Evolutionary conservation across 2,888 invertebrate species (phyloP).

Genomic region (Tromatobia lineatoria): DNA sequence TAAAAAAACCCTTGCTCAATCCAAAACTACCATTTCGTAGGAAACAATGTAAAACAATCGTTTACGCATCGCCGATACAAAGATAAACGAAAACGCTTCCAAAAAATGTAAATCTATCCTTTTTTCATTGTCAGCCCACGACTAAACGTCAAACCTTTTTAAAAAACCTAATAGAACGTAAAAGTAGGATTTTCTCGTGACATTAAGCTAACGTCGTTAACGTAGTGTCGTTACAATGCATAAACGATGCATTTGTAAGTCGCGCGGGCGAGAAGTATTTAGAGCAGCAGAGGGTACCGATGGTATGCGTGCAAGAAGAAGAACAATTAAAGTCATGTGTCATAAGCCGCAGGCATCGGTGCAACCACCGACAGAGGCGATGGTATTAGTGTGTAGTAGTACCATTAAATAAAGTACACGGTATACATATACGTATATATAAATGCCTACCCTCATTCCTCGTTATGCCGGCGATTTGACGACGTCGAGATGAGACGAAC

Average conservation of each 20-base stretch:
- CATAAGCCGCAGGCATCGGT: constrained; percentile 11
- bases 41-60: too few species aligned
- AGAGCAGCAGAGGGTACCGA: neutral
- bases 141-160: too few species aligned
- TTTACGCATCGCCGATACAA: too few species aligned
- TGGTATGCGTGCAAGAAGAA: neutral
- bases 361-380: neutral
- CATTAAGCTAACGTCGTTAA: neutral
- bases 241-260: neutral
- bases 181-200: too few species aligned
- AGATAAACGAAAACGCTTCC: too few species aligned
- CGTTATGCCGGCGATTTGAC: constrained; percentile 67
- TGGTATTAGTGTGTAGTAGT: neutral
- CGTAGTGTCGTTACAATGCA: neutral
- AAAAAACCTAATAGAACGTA: too few species aligned
- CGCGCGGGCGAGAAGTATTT: constrained; percentile 5
- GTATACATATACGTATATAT: neutral
- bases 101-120: too few species aligned
- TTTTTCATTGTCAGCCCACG: too few species aligned
- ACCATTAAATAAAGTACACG: neutral
- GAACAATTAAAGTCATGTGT: constrained; percentile 44
- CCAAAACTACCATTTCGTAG: too few species aligned
- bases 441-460: constrained; percentile 67
- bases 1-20: too few species aligned
- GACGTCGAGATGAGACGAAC: constrained; percentile 67